Evolutionary conservation across 1,140 invertebrate species (phyloP).

Genomic region (Hydropsyche tenuis): DNA sequence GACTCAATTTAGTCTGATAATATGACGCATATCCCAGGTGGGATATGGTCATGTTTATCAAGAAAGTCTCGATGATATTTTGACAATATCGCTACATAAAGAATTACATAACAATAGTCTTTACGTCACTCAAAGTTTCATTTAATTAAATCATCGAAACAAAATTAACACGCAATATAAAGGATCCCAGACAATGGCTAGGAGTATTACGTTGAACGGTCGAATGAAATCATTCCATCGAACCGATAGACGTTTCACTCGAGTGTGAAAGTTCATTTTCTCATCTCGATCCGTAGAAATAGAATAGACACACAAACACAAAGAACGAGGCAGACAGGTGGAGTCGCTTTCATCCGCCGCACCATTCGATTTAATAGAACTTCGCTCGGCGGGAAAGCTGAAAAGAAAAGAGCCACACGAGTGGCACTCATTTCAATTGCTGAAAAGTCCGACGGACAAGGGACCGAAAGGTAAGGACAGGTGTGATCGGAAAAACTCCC

Average conservation of each 20-base stretch:
- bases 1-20: constrained; percentile 19
- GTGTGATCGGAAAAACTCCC: constrained; percentile 31
- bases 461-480: constrained; percentile 43
- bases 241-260: constrained; percentile 6
- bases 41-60: neutral
- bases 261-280: constrained; percentile 34
- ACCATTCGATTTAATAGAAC: constrained; percentile 36
- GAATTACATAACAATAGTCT: too few species aligned
- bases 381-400: neutral
- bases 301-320: constrained; percentile 27
- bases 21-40: neutral
- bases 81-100: too few species aligned
- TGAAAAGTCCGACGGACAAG: constrained; percentile 40
- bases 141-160: too few species aligned
- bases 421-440: constrained; percentile 45
- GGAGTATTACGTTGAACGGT: neutral
- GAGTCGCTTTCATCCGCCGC: neutral
- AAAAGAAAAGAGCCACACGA: constrained; percentile 25
- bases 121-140: too few species aligned
- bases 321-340: constrained; percentile 26
- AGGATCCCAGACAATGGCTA: too few species aligned
- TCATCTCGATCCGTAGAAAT: constrained; percentile 13
- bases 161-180: too few species aligned
- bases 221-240: neutral
- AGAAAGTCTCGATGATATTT: too few species aligned